Conservation (phyloP, 2,797 vertebrate species). For the Notamacropus eugenii region DNA sequence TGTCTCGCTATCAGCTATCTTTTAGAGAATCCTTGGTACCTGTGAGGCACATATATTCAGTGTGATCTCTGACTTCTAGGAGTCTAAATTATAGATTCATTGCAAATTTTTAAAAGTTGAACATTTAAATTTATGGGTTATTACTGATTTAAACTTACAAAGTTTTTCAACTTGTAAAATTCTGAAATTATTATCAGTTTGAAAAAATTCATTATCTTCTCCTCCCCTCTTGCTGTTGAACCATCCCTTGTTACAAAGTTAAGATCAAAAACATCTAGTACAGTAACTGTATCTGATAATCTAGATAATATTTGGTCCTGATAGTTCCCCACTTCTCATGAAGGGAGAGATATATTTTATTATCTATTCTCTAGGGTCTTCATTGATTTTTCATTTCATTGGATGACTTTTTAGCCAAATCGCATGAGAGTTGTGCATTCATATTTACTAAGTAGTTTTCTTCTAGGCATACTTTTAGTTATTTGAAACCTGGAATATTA, state of each 20-base stretch:
- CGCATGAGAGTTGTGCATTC: background rate
- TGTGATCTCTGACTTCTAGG: conserved; percentile 50
- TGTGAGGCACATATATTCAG: conserved; percentile 1
- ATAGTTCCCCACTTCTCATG: background rate
- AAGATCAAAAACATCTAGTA: background rate
- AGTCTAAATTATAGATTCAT: conserved; percentile 20
- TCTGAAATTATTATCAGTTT: background rate
- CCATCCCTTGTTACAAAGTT: background rate
- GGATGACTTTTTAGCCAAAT: background rate
- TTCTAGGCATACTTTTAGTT: background rate
- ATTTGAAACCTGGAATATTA: background rate
- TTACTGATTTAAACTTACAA: conserved; percentile 44
- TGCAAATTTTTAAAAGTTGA: background rate
- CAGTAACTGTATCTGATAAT: background rate
- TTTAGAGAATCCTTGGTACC: background rate
- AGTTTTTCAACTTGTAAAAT: background rate
- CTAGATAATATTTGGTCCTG: background rate
- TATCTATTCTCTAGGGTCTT: background rate
- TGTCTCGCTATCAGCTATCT: conserved; percentile 25
- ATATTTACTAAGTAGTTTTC: background rate
- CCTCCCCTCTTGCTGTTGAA: background rate
- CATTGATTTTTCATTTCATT: background rate
- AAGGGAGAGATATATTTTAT: background rate
- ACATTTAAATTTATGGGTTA: conserved; percentile 25
- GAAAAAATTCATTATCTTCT: background rate